A percentile compares a stretch with the other conserved stretches of the same genome.
Conservation (phyloP, 2,113 vertebrate genomes). For the Ploceus nigricollis region DNA sequence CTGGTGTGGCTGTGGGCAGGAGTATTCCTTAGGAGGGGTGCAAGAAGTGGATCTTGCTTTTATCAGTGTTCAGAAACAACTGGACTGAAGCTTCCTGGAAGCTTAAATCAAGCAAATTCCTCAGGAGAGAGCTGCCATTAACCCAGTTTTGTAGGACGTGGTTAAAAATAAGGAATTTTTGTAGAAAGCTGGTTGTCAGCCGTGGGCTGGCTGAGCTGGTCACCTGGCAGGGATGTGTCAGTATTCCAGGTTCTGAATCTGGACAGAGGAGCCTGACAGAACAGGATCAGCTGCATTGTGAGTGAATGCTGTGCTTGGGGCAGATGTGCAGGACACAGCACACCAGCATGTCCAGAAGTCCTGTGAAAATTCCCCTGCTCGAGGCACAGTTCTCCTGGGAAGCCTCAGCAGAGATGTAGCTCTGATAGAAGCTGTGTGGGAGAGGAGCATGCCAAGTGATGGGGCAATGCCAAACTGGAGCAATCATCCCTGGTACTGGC, state of each 20-base stretch:
- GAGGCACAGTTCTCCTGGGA: not conserved
- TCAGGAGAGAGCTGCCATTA: not conserved
- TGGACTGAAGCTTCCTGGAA: not conserved
- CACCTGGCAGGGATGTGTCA: not conserved
- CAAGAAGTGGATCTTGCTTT: not conserved
- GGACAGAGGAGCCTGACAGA: not conserved
- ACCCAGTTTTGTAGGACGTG: not conserved
- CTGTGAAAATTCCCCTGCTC: not conserved
- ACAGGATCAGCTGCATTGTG: not conserved
- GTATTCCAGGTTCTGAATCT: not conserved
- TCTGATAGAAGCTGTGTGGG: not conserved
- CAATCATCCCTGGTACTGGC: not conserved
- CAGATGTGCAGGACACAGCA: not conserved
- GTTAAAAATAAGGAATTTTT: not conserved
- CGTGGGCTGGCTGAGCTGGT: not conserved
- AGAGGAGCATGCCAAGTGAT: not conserved
- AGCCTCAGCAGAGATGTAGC: not conserved
- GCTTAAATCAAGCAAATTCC: not conserved
- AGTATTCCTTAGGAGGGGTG: not conserved
- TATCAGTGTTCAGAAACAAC: not conserved
- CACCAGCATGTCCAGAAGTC: not conserved
- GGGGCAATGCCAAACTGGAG: not conserved
- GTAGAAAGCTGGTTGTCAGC: not conserved
- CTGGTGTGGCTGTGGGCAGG: not conserved
- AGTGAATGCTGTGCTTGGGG: not conserved